Percentiles rank a stretch among this genome's conserved stretches.
These are phyloP conservation scores for Rutilus rutilus DNA, from an alignment of 2,113 vertebrate species.

Conservation along the genomic window DNA sequence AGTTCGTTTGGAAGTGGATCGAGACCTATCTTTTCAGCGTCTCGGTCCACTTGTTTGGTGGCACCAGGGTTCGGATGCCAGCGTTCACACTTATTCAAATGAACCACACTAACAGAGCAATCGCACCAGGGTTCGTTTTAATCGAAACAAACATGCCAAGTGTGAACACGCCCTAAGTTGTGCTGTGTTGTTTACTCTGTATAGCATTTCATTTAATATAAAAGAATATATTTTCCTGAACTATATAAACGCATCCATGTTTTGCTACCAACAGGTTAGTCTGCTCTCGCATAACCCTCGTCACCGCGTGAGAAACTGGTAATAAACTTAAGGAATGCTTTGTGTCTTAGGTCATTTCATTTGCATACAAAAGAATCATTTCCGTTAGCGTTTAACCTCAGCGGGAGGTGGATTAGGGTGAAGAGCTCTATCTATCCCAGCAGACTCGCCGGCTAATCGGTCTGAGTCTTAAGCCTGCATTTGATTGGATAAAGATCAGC, in stretches of 20 bases:
- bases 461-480: constrained; percentile 25
- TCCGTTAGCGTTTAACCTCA: neutral
- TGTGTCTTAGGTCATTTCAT: neutral
- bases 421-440: neutral
- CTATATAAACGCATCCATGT: neutral
- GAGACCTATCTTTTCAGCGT: no score
- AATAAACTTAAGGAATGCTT: neutral
- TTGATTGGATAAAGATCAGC: constrained; percentile 43
- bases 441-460: constrained; percentile 15
- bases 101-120: no score
- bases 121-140: no score
- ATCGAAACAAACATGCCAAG: no score
- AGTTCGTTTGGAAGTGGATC: no score
- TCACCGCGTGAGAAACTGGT: neutral
- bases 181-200: no score
- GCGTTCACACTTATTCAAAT: no score
- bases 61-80: no score
- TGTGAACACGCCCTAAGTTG: no score
- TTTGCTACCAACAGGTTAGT: neutral
- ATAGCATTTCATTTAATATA: no score
- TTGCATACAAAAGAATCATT: constrained; percentile 24
- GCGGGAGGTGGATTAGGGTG: constrained; percentile 27
- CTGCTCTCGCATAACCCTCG: neutral
- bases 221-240: no score
- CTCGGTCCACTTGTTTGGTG: no score